Evolutionary conservation across 1,140 invertebrate genomes (phyloP).

Genomic region (Ips typographus): DNA sequence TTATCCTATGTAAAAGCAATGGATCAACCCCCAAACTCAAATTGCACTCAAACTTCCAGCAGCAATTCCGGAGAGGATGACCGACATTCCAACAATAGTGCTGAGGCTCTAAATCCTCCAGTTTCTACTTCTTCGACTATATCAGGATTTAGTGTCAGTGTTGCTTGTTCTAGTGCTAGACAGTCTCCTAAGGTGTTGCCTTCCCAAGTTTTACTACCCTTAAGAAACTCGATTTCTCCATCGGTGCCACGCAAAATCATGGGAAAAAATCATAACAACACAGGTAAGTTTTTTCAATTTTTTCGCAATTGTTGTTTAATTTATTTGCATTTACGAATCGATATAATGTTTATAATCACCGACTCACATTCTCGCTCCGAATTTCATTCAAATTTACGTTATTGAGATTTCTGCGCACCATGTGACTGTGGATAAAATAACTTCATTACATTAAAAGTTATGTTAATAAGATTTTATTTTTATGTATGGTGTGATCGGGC

Average conservation of each 20-base stretch:
- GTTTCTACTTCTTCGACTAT: conserved; percentile 27
- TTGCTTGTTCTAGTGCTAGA: conserved; percentile 43
- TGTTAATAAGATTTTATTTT: too few relatives aligned
- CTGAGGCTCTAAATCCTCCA: conserved; percentile 28
- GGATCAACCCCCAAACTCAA: conserved; percentile 22
- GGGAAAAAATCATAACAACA: conserved; percentile 51
- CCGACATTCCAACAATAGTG: conserved; percentile 31
- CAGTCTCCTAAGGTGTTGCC: conserved; percentile 48
- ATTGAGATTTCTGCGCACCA: conserved; percentile 30
- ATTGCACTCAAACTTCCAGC: conserved; percentile 22
- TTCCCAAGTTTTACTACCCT: conserved; percentile 34
- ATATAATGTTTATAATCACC: neutral
- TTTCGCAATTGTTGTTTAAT: neutral
- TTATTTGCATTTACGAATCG: neutral
- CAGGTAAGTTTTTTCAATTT: conserved; percentile 40
- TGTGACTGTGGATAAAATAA: conserved; percentile 9
- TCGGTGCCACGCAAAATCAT: conserved; percentile 49
- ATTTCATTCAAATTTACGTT: conserved; percentile 24
- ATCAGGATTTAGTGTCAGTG: conserved; percentile 36
- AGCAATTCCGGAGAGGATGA: conserved; percentile 33
- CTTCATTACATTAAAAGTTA: too few relatives aligned
- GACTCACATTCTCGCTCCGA: neutral
- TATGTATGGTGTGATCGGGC: too few relatives aligned
- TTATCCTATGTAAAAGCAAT: conserved; percentile 9
- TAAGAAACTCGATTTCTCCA: conserved; percentile 46